Percentiles rank a stretch among this genome's conserved stretches.
phyloP scores from a whole-genome alignment of 2,888 invertebrate species.

The Tipula vernalis region DNA sequence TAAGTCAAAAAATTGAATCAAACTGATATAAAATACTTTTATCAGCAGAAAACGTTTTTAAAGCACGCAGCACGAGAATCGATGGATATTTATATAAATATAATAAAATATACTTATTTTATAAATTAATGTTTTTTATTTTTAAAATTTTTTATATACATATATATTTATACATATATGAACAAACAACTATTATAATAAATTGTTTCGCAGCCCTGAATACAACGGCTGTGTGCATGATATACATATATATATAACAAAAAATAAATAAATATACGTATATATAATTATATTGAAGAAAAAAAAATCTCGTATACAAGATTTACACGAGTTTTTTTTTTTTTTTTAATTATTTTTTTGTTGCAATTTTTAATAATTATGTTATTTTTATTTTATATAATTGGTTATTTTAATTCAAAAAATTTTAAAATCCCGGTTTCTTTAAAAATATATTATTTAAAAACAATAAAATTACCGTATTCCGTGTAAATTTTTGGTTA shows the following conservation, averaged over 20 bases:
- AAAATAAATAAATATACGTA: not conserved
- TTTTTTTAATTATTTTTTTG: not conserved
- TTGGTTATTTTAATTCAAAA: not conserved
- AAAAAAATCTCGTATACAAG: not conserved
- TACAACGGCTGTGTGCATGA: conserved; percentile 48
- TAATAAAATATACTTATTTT: not conserved
- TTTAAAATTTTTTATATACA: not conserved
- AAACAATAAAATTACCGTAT: not conserved
- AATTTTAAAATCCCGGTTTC: not conserved
- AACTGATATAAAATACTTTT: conserved; percentile 10
- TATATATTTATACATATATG: not conserved
- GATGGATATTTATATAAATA: not conserved
- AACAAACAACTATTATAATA: not conserved
- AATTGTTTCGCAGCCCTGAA: conserved; percentile 39
- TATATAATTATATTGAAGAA: not conserved
- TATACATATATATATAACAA: not conserved
- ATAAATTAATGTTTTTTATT: not conserved
- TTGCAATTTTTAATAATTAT: not conserved
- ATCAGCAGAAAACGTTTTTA: conserved; percentile 7
- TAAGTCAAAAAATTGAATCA: not conserved
- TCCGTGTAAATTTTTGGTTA: not conserved
- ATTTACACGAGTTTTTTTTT: not conserved
- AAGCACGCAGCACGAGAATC: conserved; percentile 10
- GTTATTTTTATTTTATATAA: not conserved
- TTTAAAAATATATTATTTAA: not conserved